Evolutionary conservation across 1,140 invertebrate species (phyloP).

Genomic region (Cydia pomonella): DNA sequence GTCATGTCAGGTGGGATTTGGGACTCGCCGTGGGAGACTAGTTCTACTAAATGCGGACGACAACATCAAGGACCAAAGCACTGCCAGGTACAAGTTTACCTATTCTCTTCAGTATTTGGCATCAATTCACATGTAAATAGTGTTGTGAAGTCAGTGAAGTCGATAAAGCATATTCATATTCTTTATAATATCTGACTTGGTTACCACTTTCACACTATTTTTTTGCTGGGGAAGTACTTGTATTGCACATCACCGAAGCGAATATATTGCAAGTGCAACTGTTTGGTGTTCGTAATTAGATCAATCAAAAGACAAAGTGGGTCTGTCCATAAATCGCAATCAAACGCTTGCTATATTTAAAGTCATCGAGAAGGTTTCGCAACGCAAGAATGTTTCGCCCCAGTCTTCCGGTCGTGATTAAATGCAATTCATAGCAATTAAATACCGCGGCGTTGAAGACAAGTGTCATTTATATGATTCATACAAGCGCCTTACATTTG

Average conservation of each 20-base stretch:
- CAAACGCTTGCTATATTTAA: conserved; percentile 8
- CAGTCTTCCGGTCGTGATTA: conserved; percentile 1
- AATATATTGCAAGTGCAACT: neutral
- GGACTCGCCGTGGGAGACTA: too few species aligned
- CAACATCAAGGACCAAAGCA: neutral
- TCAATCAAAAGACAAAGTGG: neutral
- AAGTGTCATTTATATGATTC: neutral
- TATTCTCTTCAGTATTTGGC: too few species aligned
- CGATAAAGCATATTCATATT: too few species aligned
- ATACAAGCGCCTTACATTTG: neutral
- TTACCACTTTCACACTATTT: too few species aligned
- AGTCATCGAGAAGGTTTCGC: conserved; percentile 2
- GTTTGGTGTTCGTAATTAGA: neutral
- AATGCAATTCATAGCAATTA: conserved; percentile 20
- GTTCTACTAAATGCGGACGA: too few species aligned
- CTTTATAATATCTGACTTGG: too few species aligned
- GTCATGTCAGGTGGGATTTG: too few species aligned
- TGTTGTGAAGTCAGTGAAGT: too few species aligned
- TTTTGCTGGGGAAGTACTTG: too few species aligned
- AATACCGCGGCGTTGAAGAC: neutral
- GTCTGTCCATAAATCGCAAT: neutral
- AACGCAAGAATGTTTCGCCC: neutral
- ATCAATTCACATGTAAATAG: too few species aligned
- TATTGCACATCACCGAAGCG: too few species aligned
- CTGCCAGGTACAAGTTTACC: neutral